A percentile compares a stretch with the other conserved stretches of the same genome.
phyloP scores from a whole-genome alignment of 2,797 vertebrate species.

The Sebastes oblongus region DNA sequence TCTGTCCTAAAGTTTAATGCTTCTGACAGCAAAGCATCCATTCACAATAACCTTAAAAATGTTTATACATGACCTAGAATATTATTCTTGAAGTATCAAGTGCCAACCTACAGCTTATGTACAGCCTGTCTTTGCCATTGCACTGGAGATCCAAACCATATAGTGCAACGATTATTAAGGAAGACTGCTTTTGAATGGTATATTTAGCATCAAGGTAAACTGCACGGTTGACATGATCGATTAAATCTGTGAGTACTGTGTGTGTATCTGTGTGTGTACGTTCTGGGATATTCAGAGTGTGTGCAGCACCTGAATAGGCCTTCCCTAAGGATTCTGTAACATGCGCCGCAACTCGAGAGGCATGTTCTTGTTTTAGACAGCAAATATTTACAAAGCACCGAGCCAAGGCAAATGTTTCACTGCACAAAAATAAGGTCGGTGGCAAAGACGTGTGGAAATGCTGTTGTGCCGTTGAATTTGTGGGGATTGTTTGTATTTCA shows the following conservation, averaged over 20 bases:
- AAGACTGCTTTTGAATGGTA: neutral
- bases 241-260: slow-evolving; percentile 33
- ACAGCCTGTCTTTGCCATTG: neutral
- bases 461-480: slow-evolving; percentile 46
- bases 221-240: slow-evolving; percentile 33
- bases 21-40: slow-evolving; percentile 67
- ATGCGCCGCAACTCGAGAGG: slow-evolving; percentile 63
- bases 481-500: slow-evolving; percentile 58
- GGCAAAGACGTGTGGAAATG: slow-evolving; percentile 62
- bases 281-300: slow-evolving; percentile 5
- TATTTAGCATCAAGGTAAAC: slow-evolving; percentile 31
- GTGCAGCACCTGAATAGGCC: slow-evolving; percentile 36
- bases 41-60: slow-evolving; percentile 55
- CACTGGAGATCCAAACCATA: neutral
- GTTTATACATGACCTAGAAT: slow-evolving; percentile 57
- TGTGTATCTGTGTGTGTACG: neutral
- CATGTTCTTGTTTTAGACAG: slow-evolving; percentile 79
- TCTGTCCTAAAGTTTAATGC: slow-evolving; percentile 46
- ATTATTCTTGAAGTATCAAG: slow-evolving; percentile 52
- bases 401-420: slow-evolving; percentile 78
- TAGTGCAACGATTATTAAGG: neutral
- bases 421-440: slow-evolving; percentile 72
- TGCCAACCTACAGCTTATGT: slow-evolving; percentile 11
- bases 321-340: slow-evolving; percentile 68
- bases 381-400: slow-evolving; percentile 79